phyloP scores from a whole-genome alignment of 2,797 vertebrate genomes.

The Sebastes minor region DNA sequence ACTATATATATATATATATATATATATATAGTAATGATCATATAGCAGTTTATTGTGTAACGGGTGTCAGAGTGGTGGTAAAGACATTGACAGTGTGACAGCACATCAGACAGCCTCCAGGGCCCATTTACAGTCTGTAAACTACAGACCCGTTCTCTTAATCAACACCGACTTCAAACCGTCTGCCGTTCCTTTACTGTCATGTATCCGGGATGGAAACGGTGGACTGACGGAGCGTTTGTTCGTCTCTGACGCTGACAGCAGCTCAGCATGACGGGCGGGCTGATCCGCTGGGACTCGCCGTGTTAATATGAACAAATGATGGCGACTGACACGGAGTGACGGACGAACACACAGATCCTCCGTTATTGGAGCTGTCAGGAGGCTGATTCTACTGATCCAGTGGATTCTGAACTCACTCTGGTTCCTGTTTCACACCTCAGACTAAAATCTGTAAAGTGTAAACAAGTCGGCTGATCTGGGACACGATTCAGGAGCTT shows the following conservation, averaged over 20 bases:
- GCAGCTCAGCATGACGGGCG: conserved; percentile 47
- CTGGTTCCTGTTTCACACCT: no score
- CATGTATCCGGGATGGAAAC: not conserved
- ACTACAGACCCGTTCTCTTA: conserved; percentile 37
- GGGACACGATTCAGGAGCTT: not conserved
- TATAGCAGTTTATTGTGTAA: not conserved
- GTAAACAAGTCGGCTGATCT: not conserved
- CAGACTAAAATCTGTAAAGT: not conserved
- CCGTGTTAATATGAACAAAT: conserved; percentile 70
- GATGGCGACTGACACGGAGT: conserved; percentile 14
- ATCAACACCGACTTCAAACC: conserved; percentile 52
- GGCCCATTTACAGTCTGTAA: conserved; percentile 25
- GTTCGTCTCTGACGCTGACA: conserved; percentile 7
- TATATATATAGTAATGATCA: no score
- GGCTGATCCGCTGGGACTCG: conserved; percentile 43
- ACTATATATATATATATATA: no score
- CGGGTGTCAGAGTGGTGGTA: not conserved
- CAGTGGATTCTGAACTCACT: no score
- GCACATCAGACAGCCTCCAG: conserved; percentile 41
- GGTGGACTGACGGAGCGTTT: not conserved
- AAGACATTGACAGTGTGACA: conserved; percentile 6
- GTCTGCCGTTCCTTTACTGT: conserved; percentile 5
- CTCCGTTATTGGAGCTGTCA: no score
- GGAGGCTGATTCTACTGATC: no score
- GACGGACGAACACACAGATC: not conserved